Conservation (phyloP, 2,888 invertebrate genomes). For the Tinea trinotella region DNA sequence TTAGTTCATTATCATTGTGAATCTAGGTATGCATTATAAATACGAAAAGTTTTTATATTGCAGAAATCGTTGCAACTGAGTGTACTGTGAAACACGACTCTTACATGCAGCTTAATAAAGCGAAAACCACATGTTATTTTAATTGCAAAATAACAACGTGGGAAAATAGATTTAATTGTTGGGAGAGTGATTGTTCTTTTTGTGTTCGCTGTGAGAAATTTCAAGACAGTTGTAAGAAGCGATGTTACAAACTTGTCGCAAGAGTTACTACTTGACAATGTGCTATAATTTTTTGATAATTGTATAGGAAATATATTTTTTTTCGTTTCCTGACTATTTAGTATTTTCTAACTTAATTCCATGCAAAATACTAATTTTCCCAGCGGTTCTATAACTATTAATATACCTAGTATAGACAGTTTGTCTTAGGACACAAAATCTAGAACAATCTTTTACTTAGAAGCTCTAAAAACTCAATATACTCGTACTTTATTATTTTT, state of each 20-base stretch:
- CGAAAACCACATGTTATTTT: constrained; percentile 36
- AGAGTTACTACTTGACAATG: constrained; percentile 7
- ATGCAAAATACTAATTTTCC: background rate
- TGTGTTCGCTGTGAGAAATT: constrained; percentile 23
- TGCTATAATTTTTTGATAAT: constrained; percentile 15
- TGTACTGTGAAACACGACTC: constrained; percentile 11
- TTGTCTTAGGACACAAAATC: too few relatives aligned
- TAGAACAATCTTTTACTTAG: too few relatives aligned
- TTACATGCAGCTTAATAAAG: constrained; percentile 19
- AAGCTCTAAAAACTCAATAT: too few relatives aligned
- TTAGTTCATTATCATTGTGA: background rate
- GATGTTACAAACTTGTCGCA: background rate
- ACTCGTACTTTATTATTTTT: too few relatives aligned
- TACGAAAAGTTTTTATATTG: background rate
- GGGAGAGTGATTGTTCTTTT: constrained; percentile 28
- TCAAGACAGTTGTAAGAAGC: constrained; percentile 25
- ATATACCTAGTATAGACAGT: too few relatives aligned
- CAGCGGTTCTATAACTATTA: background rate
- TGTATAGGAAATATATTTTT: constrained; percentile 3
- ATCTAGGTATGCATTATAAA: background rate
- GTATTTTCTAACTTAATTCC: background rate
- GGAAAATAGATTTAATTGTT: constrained; percentile 43
- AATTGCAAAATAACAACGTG: constrained; percentile 40
- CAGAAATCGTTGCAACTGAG: constrained; percentile 7
- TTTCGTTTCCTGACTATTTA: background rate